A percentile compares a stretch with the other conserved stretches of the same genome.
Evolutionary conservation across 2,797 vertebrate genomes (phyloP).

Genomic region (Coregonus sp.): DNA sequence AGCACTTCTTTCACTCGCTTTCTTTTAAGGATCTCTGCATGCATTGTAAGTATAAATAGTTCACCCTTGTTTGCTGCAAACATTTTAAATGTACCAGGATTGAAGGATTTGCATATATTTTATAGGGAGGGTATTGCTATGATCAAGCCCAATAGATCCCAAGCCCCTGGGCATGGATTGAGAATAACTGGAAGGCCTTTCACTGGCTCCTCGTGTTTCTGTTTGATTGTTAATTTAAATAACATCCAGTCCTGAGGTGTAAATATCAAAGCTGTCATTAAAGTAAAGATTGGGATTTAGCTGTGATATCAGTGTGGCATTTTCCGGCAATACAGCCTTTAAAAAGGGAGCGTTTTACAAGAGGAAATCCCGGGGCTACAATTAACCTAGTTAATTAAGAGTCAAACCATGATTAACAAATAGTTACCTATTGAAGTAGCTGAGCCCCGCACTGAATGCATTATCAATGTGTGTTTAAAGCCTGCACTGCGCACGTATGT

Average conservation of each 20-base stretch:
- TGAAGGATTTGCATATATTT: slow-evolving; percentile 49
- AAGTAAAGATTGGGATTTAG: slow-evolving; percentile 58
- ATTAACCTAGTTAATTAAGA: slow-evolving; percentile 82
- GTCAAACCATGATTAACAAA: slow-evolving; percentile 81
- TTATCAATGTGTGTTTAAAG: slow-evolving; percentile 59
- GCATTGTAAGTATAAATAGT: not conserved
- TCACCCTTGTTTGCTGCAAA: slow-evolving; percentile 46
- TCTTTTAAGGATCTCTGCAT: not conserved
- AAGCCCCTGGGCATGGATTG: slow-evolving; percentile 39
- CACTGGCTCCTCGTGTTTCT: slow-evolving; percentile 41
- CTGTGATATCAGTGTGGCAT: slow-evolving; percentile 48
- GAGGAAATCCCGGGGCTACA: slow-evolving; percentile 60
- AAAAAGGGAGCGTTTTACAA: slow-evolving; percentile 37
- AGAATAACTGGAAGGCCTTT: slow-evolving; percentile 37
- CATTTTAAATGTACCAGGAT: slow-evolving; percentile 43
- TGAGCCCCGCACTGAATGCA: slow-evolving; percentile 61
- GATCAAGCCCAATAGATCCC: slow-evolving; percentile 25
- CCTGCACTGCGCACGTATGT: not conserved
- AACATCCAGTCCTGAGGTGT: slow-evolving; percentile 66
- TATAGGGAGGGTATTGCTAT: slow-evolving; percentile 43
- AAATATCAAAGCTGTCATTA: slow-evolving; percentile 69
- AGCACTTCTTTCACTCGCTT: not conserved
- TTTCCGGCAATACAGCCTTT: slow-evolving; percentile 49
- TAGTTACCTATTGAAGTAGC: slow-evolving; percentile 75
- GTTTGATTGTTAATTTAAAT: slow-evolving; percentile 62